Conservation (phyloP, 2,797 vertebrate genomes). For the Muscicapa striata region DNA sequence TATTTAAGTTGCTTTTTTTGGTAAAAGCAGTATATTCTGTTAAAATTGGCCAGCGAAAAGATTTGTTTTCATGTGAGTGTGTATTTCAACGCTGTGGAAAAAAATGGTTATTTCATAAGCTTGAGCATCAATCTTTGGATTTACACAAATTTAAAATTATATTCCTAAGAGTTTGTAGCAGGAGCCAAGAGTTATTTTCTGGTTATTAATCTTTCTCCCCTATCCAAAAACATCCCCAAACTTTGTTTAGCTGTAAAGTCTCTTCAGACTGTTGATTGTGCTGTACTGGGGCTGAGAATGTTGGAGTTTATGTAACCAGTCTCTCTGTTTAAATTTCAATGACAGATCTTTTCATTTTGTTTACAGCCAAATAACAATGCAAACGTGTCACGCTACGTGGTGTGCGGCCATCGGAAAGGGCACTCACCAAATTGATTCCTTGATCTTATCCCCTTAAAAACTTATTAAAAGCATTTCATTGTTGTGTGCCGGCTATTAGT, state of each 20-base stretch:
- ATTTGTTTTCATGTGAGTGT: conserved; percentile 27
- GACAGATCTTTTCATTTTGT: conserved; percentile 77
- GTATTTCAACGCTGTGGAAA: conserved; percentile 32
- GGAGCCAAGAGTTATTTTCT: conserved; percentile 72
- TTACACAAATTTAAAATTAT: conserved; percentile 56
- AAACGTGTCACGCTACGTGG: conserved; percentile 49
- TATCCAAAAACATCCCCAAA: conserved; percentile 65
- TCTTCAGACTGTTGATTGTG: conserved; percentile 66
- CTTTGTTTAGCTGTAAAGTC: conserved; percentile 64
- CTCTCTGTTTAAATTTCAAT: conserved; percentile 72
- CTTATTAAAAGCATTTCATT: conserved; percentile 66
- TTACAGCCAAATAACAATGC: conserved; percentile 73
- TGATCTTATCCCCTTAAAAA: conserved; percentile 62
- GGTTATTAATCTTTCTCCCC: conserved; percentile 70
- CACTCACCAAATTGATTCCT: conserved; percentile 40
- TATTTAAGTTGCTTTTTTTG: conserved; percentile 48
- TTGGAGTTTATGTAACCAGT: conserved; percentile 70
- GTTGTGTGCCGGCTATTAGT: conserved; percentile 27
- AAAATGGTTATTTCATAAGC: conserved; percentile 58
- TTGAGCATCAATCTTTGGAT: conserved; percentile 56
- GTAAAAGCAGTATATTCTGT: conserved; percentile 33
- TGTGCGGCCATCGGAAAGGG: conserved; percentile 57
- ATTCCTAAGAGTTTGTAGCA: conserved; percentile 53
- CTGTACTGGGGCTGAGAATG: conserved; percentile 59
- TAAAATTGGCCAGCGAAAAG: conserved; percentile 13